Conservation (phyloP, 30 jellyfish, hydroid and myxozoan species). For the Pelagia noctiluca region DNA sequence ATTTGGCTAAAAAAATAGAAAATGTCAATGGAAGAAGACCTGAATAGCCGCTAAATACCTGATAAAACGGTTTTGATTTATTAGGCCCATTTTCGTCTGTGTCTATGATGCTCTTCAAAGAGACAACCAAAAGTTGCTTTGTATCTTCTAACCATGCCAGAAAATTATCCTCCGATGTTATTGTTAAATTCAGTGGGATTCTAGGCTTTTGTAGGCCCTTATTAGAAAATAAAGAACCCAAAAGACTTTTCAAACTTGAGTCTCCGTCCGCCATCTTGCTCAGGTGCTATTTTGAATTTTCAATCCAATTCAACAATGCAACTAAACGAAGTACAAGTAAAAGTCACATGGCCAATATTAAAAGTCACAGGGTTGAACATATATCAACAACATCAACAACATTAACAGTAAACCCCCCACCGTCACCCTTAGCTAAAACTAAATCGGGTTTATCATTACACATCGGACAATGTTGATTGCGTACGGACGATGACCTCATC, state of each 20-base stretch:
- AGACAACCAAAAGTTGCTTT: conserved; percentile 44
- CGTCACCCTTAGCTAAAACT: conserved; percentile 74
- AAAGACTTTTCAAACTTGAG: too few species aligned
- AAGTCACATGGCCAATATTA: background rate
- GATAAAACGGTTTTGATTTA: conserved; percentile 8
- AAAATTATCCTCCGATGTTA: conserved; percentile 25
- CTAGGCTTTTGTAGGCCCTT: too few species aligned
- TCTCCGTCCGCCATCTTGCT: too few species aligned
- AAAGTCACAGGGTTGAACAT: conserved; percentile 60
- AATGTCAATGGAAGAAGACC: too few species aligned
- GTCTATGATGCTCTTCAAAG: conserved; percentile 16
- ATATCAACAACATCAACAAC: conserved; percentile 48
- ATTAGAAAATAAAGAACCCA: too few species aligned
- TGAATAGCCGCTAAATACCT: conserved; percentile 3
- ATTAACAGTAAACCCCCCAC: conserved; percentile 80
- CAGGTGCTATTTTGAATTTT: too few species aligned
- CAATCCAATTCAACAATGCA: too few species aligned
- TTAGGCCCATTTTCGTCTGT: conserved; percentile 8
- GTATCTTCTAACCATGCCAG: conserved; percentile 46
- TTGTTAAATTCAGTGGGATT: background rate
- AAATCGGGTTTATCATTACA: conserved; percentile 79
- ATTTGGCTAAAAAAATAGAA: too few species aligned
- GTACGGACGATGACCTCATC: conserved; percentile 87
- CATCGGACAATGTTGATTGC: conserved; percentile 89
- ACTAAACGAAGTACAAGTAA: too few species aligned